Conservation (phyloP, 2,113 vertebrate genomes). For the Phocoena sinus region DNA sequence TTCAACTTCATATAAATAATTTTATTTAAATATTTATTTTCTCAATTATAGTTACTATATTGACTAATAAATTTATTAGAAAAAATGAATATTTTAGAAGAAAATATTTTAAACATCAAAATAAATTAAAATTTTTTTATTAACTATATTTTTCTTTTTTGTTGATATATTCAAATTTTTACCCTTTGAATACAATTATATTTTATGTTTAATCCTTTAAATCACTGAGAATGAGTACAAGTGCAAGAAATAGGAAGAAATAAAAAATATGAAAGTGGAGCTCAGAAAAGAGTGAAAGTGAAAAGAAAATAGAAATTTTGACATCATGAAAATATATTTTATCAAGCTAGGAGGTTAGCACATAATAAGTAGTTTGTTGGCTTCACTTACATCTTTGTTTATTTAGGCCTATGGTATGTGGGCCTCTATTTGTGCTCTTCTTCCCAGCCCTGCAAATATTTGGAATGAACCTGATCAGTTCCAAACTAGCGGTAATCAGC, state of each 20-base stretch:
- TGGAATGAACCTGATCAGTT: not conserved
- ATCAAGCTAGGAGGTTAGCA: not conserved
- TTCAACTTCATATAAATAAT: not conserved
- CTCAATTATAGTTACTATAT: not conserved
- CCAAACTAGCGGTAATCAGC: not conserved
- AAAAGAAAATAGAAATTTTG: not conserved
- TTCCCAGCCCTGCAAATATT: rapidly evolving
- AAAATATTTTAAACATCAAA: not conserved
- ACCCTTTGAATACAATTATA: not conserved
- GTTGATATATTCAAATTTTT: not conserved
- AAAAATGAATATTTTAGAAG: not conserved
- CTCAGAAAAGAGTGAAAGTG: not conserved
- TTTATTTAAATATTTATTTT: not conserved
- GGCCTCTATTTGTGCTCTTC: not conserved
- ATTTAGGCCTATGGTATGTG: not conserved
- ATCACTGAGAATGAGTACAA: not conserved
- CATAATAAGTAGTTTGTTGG: not conserved
- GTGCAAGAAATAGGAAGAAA: not conserved
- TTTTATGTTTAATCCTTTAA: not conserved
- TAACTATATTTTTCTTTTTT: not conserved
- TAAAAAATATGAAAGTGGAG: not conserved
- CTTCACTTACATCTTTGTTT: not conserved
- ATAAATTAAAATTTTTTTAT: not conserved
- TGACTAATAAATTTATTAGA: not conserved
- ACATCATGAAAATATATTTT: not conserved